phyloP scores from a whole-genome alignment of 2,113 vertebrate genomes.

The Xenus cinereus region DNA sequence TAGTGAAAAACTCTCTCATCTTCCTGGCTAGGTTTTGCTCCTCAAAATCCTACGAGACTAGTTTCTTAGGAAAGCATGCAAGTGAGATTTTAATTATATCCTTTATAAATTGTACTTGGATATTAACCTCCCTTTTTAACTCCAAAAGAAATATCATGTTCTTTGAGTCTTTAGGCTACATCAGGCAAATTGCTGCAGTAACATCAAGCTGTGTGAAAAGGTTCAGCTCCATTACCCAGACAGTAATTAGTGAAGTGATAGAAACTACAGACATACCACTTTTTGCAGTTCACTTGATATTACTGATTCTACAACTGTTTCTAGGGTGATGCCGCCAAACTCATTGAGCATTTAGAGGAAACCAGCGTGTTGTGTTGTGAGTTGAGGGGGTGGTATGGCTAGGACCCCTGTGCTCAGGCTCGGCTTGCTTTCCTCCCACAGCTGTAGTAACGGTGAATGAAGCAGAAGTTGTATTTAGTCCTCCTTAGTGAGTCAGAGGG shows the following conservation, averaged over 20 bases:
- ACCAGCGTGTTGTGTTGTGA: fast-evolving
- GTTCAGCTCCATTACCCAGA: neutral
- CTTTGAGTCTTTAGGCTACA: conserved; percentile 6
- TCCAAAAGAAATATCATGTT: neutral
- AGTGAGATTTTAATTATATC: conserved; percentile 48
- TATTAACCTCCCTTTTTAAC: neutral
- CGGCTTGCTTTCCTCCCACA: neutral
- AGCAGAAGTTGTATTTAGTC: neutral
- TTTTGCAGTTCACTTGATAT: neutral
- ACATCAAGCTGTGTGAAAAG: neutral
- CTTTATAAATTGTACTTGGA: conserved; percentile 18
- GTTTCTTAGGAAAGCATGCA: conserved; percentile 6
- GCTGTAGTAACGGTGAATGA: neutral
- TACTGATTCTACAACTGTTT: neutral
- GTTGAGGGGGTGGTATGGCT: neutral
- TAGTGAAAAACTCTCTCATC: neutral
- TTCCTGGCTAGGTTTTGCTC: neutral
- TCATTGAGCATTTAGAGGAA: neutral
- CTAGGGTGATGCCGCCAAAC: neutral
- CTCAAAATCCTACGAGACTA: conserved; percentile 2
- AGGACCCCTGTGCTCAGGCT: neutral
- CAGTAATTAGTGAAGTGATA: neutral
- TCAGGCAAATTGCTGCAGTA: neutral
- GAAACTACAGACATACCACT: neutral
- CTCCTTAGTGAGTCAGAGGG: neutral